These are phyloP conservation scores for Hylia prasina DNA, from an alignment of 2,113 vertebrate genomes.

Conservation along the genomic window DNA sequence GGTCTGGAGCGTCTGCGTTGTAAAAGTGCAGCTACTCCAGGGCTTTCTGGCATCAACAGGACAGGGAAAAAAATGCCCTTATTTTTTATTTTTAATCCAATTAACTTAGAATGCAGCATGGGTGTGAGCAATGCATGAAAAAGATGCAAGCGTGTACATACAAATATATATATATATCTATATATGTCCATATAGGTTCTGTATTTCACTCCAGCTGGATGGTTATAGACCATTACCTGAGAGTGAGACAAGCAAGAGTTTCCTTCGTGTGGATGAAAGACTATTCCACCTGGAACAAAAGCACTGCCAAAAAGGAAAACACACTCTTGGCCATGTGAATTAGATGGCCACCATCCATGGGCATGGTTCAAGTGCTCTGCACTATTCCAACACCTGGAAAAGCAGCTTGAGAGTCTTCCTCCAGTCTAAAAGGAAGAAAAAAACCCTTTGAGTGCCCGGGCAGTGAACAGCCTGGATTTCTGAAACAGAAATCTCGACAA, in stretches of 20 bases:
- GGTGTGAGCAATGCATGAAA: background rate
- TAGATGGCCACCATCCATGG: constrained; percentile 35
- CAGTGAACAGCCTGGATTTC: background rate
- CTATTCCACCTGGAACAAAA: constrained; percentile 59
- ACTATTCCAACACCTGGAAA: constrained; percentile 59
- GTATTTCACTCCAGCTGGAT: background rate
- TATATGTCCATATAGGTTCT: background rate
- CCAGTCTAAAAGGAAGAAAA: background rate
- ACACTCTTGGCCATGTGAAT: background rate
- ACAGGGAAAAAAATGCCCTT: background rate
- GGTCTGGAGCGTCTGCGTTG: constrained; percentile 2
- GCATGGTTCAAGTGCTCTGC: constrained; percentile 24
- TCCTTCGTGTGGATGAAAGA: background rate
- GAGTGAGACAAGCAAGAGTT: constrained; percentile 6
- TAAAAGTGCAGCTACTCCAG: constrained; percentile 15
- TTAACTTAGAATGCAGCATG: background rate
- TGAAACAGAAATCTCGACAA: background rate
- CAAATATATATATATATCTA: too few relatives aligned
- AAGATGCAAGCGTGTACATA: background rate
- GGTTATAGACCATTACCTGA: constrained; percentile 2
- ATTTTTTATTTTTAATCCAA: background rate
- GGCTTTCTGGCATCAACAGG: background rate
- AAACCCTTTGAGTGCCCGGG: background rate
- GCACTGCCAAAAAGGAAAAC: constrained; percentile 35
- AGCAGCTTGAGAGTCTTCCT: constrained; percentile 22